A percentile compares a stretch with the other conserved stretches of the same genome.
phyloP scores from a whole-genome alignment of 2,113 vertebrate genomes.

The Lethenteron reissneri region DNA sequence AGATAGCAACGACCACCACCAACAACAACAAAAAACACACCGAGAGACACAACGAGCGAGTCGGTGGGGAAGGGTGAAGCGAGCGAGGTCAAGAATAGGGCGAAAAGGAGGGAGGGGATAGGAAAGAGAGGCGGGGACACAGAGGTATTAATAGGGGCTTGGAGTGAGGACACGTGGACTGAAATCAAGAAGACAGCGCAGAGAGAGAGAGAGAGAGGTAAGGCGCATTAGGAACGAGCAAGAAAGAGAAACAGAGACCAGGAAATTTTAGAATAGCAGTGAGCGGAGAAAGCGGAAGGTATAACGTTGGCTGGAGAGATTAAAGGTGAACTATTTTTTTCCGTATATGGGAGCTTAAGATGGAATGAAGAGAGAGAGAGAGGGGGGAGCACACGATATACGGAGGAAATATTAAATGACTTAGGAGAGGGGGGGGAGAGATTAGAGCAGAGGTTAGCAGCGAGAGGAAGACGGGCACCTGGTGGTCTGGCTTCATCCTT shows the following conservation, averaged over 20 bases:
- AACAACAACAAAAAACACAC: not conserved
- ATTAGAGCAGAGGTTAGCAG: not conserved
- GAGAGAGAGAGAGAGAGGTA: constrained; percentile 5
- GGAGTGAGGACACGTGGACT: not conserved
- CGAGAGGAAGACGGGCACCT: not conserved
- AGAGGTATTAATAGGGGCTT: not conserved
- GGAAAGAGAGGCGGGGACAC: not conserved
- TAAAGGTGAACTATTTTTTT: not conserved
- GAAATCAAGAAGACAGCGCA: not conserved
- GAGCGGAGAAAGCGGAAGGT: not conserved
- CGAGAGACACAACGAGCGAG: not conserved
- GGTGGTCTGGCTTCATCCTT: no score
- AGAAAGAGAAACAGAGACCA: not conserved
- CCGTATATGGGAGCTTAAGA: not conserved
- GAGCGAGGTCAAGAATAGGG: not conserved
- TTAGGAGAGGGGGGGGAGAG: not conserved
- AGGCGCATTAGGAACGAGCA: not conserved
- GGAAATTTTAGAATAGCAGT: not conserved
- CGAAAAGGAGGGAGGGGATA: not conserved
- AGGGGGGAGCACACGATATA: not conserved
- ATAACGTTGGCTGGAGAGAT: not conserved
- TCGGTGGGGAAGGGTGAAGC: not conserved
- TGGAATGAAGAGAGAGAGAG: not conserved
- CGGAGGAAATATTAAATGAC: not conserved
- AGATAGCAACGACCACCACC: no score